Percentiles rank a stretch among this genome's conserved stretches.
Conservation (phyloP, 2,888 invertebrate genomes). For the Chrysomela aeneicollis region DNA sequence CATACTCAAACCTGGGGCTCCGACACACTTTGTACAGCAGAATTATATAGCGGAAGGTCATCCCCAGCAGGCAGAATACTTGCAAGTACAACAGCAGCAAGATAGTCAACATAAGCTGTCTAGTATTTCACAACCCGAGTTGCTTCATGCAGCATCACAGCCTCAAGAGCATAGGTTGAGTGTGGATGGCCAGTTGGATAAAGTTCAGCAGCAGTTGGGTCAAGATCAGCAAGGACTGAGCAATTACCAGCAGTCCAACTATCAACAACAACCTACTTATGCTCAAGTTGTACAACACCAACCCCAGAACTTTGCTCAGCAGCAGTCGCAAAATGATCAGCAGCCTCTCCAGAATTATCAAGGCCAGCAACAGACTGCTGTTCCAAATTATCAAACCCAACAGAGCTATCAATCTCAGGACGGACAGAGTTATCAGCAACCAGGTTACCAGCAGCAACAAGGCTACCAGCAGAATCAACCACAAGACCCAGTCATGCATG, state of each 20-base stretch:
- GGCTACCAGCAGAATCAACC: slow-evolving; percentile 38
- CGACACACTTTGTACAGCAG: slow-evolving; percentile 55
- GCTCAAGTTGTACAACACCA: slow-evolving; percentile 39
- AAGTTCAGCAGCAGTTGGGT: slow-evolving; percentile 34
- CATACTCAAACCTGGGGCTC: slow-evolving; percentile 52
- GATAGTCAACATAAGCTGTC: slow-evolving; percentile 54
- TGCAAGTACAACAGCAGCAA: slow-evolving; percentile 49
- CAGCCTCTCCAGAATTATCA: slow-evolving; percentile 33
- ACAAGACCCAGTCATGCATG: slow-evolving; percentile 33
- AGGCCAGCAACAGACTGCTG: slow-evolving; percentile 24
- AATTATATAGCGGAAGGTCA: slow-evolving; percentile 55
- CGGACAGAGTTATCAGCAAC: slow-evolving; percentile 40
- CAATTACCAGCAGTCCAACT: slow-evolving; percentile 42
- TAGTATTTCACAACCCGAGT: slow-evolving; percentile 58
- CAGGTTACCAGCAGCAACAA: slow-evolving; percentile 41
- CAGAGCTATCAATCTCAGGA: slow-evolving; percentile 35
- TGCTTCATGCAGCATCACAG: slow-evolving; percentile 48
- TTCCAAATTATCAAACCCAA: slow-evolving; percentile 37
- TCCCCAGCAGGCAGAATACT: slow-evolving; percentile 56
- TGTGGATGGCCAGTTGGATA: slow-evolving; percentile 58
- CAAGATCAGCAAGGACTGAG: slow-evolving; percentile 37
- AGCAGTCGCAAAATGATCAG: slow-evolving; percentile 39
- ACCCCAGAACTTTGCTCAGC: slow-evolving; percentile 33
- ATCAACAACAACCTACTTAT: slow-evolving; percentile 36
- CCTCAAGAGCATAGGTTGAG: slow-evolving; percentile 49